Evolutionary conservation across 2,888 invertebrate genomes (phyloP), one percentile per base, ranked within the genome.

Genomic region (Hybos culiciformis): DNA sequence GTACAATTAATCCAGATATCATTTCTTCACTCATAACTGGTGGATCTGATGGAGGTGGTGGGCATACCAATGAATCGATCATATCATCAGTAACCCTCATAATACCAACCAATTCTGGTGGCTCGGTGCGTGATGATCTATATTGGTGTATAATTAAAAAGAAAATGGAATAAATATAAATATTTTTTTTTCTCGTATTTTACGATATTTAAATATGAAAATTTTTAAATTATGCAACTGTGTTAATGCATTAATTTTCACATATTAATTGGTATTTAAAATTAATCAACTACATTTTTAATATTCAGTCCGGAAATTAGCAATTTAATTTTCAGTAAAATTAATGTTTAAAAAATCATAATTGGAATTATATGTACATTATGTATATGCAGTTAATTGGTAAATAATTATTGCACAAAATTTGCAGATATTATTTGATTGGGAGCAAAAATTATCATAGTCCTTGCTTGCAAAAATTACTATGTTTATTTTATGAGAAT

Each of bases 1-100:
- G 94, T 50, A 96, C 93, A 66, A 94, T 94, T 61, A 96, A 79
- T 47, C 90, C 91, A 49, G 88, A 90, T 63, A 96, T 88, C 86
- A 90, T 90, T 71, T 92, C 91, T 68, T 92, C 92, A 59, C 86
- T 87, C 69, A 91, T 87, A 63, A 84, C 83, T 45, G 90, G 86
- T 48, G 92, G 92, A 63, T 92, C 92, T 50, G 82, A 79, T 42
- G 96, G 94, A 47, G 96, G 94, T 46, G 94, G 94, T 46, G 94
- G 94, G 69, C 93, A 94, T 50, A 94, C 91, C 59, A 93, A 76
- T 56, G 86, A 87, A 67, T 92, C 91, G 64, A 93, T 93, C 70
- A 91, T 90, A 64, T 90, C 88, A 65, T 92, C 92, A n/a, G 91
- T 88, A 52, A 90, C 86, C 51, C 86, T 78, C 69, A 80, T 78